Percentiles rank a stretch among this genome's conserved stretches.
These are phyloP conservation scores for Romanomermis culicivorax DNA, from an alignment of 2,888 invertebrate genomes.

Conservation along the genomic window DNA sequence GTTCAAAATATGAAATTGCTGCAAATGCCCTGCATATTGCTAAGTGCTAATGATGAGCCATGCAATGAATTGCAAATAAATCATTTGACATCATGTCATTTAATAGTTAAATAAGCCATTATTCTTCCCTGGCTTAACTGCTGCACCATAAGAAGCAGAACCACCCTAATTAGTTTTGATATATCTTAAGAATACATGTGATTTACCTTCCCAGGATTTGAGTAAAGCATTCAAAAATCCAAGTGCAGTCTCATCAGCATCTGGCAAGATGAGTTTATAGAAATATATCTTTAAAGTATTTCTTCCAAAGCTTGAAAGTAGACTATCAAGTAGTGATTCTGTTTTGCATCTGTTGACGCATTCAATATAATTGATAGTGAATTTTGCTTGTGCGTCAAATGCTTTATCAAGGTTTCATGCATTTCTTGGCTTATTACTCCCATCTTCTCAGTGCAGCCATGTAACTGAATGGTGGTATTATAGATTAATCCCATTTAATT, in stretches of 20 bases:
- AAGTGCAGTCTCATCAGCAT: background rate
- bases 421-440: background rate
- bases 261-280: background rate
- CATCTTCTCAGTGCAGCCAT: background rate
- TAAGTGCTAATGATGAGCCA: background rate
- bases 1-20: background rate
- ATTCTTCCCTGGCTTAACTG: background rate
- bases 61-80: background rate
- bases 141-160: conserved; percentile 1
- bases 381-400: background rate
- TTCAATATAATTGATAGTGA: background rate
- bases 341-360: background rate
- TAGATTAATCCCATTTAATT: background rate
- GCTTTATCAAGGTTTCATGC: background rate
- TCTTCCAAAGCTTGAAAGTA: background rate
- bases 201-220: background rate
- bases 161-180: background rate
- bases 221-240: background rate
- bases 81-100: background rate
- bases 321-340: background rate
- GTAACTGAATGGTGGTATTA: background rate
- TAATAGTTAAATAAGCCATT: background rate
- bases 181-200: background rate
- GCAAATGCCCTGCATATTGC: background rate
- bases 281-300: background rate